Evolutionary conservation across 2,797 vertebrate species (phyloP).

Genomic region (Acrossocheilus wenchowensis): DNA sequence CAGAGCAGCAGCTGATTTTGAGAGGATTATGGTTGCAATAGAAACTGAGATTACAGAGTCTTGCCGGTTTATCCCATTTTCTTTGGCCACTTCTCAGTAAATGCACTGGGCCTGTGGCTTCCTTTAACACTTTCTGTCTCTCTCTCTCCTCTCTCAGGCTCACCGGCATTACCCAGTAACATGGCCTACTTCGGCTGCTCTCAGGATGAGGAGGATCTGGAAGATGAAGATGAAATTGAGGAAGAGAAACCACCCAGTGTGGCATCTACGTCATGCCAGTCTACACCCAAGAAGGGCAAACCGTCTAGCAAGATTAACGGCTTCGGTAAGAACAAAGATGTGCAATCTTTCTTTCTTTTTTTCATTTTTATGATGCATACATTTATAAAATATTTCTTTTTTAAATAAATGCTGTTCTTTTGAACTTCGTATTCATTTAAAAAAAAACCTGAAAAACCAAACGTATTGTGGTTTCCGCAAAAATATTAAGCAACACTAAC

Average conservation of each 20-base stretch:
- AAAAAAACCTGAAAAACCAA: no score
- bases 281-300: conserved; percentile 97
- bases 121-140: neutral
- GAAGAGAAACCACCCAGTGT: conserved; percentile 83
- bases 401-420: no score
- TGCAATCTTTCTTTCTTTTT: no score
- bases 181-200: conserved; percentile 98
- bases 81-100: neutral
- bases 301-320: conserved; percentile 74
- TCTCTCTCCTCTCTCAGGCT: conserved; percentile 77
- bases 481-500: no score
- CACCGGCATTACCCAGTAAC: conserved; percentile 92
- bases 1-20: conserved; percentile 28
- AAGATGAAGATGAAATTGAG: conserved; percentile 87
- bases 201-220: conserved; percentile 95
- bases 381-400: no score
- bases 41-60: conserved; percentile 18
- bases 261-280: conserved; percentile 92
- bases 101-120: neutral
- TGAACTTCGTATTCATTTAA: no score
- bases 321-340: conserved; percentile 79
- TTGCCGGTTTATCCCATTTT: conserved; percentile 17
- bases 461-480: no score
- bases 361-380: no score
- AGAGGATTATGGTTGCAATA: conserved; percentile 34